phyloP scores from a whole-genome alignment of 2,888 invertebrate genomes.

The Dasypolia templi region DNA sequence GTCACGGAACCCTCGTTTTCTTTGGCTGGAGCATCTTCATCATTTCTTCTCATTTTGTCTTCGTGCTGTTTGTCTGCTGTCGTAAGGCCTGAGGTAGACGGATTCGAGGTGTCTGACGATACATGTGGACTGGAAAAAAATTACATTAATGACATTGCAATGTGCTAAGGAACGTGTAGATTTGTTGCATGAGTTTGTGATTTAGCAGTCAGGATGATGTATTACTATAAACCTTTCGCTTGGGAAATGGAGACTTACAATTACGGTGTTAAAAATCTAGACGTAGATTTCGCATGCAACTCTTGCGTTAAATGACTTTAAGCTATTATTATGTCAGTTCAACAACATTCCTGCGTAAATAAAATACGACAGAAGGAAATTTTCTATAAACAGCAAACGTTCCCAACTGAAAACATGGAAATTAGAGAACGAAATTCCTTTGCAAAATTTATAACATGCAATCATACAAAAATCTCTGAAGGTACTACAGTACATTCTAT shows the following conservation, averaged over 20 bases:
- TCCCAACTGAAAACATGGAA: not conserved
- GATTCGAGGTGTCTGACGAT: conserved; percentile 85
- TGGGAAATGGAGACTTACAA: not conserved
- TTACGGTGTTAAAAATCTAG: conserved; percentile 6
- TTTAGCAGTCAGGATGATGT: conserved; percentile 6
- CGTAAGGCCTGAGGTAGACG: conserved; percentile 88
- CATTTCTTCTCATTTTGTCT: conserved; percentile 86
- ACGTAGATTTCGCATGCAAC: conserved; percentile 19
- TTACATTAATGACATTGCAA: not conserved
- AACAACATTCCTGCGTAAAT: not conserved
- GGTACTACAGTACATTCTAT: conserved; percentile 2
- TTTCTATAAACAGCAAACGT: not conserved
- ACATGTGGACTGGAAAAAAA: conserved; percentile 87
- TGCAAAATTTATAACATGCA: conserved; percentile 14
- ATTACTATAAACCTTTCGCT: conserved; percentile 1
- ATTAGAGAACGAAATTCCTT: not conserved
- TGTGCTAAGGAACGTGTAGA: not conserved
- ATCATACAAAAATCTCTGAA: not conserved
- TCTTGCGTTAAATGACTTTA: not conserved
- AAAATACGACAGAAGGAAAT: not conserved
- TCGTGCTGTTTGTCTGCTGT: conserved; percentile 70
- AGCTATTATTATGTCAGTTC: not conserved
- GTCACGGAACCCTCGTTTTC: conserved; percentile 80
- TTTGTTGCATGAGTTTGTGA: conserved; percentile 17
- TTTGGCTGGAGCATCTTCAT: conserved; percentile 74